These are phyloP conservation scores for Recurvirostra avosetta DNA, from an alignment of 2,113 vertebrate genomes.

Conservation along the genomic window DNA sequence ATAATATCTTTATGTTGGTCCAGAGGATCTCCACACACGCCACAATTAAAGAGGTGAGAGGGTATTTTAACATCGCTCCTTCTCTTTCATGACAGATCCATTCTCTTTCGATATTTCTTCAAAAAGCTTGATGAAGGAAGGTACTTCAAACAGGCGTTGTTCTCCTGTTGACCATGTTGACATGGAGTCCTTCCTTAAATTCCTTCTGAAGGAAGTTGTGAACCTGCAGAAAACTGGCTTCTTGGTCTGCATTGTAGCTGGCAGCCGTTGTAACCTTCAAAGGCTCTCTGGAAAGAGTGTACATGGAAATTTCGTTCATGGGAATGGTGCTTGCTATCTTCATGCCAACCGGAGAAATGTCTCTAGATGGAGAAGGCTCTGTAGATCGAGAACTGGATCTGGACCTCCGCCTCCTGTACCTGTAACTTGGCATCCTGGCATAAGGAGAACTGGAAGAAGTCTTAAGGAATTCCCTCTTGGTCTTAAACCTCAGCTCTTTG, in stretches of 20 bases:
- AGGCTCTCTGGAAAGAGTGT: constrained; percentile 90
- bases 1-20: constrained; percentile 29
- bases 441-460: constrained; percentile 93
- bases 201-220: constrained; percentile 97
- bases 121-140: not conserved
- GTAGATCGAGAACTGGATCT: constrained; percentile 91
- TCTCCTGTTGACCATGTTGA: constrained; percentile 87
- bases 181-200: constrained; percentile 84
- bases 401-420: constrained; percentile 88
- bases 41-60: constrained; percentile 59
- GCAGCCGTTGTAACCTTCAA: constrained; percentile 82
- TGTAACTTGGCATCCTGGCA: constrained; percentile 93
- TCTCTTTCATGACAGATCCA: constrained; percentile 23
- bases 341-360: constrained; percentile 84
- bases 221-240: constrained; percentile 90
- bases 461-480: constrained; percentile 88
- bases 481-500: constrained; percentile 90
- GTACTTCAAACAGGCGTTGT: constrained; percentile 91
- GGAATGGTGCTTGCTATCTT: constrained; percentile 86
- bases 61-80: constrained; percentile 26
- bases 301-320: constrained; percentile 95
- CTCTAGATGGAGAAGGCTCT: constrained; percentile 87
- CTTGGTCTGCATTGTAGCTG: constrained; percentile 90
- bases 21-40: constrained; percentile 11
- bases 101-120: not conserved